Conservation (phyloP, 2,113 vertebrate genomes). For the Tringa solitaria region DNA sequence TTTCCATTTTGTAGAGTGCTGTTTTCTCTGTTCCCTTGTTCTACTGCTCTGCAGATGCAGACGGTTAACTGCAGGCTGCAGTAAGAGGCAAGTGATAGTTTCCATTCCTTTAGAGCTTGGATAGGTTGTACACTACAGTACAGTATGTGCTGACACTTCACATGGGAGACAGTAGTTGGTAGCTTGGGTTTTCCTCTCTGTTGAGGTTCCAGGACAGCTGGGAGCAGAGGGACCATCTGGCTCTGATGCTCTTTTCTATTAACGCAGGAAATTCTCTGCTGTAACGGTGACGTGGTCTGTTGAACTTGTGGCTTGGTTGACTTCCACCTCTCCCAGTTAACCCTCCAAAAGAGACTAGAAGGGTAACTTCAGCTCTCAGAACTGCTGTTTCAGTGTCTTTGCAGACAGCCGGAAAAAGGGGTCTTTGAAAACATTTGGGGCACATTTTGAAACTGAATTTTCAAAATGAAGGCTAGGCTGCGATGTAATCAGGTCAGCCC, state of each 20-base stretch:
- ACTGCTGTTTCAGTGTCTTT: neutral
- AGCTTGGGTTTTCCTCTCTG: neutral
- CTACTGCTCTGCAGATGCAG: neutral
- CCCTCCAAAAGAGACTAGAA: neutral
- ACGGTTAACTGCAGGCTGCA: neutral
- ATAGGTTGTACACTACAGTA: neutral
- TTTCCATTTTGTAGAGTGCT: neutral
- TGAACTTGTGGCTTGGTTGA: neutral
- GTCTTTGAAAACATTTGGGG: neutral
- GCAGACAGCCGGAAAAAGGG: rapidly evolving
- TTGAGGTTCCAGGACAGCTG: neutral
- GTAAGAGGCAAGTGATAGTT: neutral
- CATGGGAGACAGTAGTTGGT: neutral
- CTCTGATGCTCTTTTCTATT: neutral
- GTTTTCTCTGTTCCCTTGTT: neutral
- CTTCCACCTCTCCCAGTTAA: neutral
- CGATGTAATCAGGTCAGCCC: neutral
- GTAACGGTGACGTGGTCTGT: neutral
- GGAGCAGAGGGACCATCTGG: neutral
- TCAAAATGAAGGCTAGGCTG: neutral
- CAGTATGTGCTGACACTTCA: neutral
- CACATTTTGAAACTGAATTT: neutral
- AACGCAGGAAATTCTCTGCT: neutral
- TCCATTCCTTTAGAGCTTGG: neutral
- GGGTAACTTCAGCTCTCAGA: neutral